These are phyloP conservation scores for Anastatus disparis DNA, from an alignment of 1,140 invertebrate species.

Conservation along the genomic window DNA sequence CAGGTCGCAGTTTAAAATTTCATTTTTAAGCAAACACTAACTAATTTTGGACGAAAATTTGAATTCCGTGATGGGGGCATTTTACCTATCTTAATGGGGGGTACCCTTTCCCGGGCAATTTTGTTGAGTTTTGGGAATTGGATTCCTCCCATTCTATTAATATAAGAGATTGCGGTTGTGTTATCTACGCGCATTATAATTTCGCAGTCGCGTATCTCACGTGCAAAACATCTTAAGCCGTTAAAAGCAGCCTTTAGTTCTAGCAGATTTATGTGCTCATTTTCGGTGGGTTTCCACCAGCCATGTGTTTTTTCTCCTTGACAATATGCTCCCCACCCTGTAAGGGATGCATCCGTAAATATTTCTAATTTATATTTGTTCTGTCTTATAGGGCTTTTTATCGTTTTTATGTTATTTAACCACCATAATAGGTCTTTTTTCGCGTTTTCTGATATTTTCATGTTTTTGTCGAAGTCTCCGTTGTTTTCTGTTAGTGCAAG, in stretches of 20 bases:
- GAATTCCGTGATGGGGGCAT: no score
- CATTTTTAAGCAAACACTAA: no score
- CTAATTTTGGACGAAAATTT: no score
- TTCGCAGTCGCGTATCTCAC: neutral
- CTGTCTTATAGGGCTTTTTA: neutral
- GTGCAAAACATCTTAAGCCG: neutral
- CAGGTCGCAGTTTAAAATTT: no score
- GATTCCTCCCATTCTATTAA: constrained; percentile 2
- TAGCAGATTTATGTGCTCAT: neutral
- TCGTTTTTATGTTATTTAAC: neutral
- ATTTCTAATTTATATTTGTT: constrained; percentile 42
- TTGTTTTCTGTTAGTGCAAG: constrained; percentile 31
- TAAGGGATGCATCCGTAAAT: constrained; percentile 52
- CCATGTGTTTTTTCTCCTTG: neutral
- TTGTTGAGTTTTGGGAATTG: neutral
- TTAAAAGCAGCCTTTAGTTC: neutral
- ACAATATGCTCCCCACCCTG: neutral
- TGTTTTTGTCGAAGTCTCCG: constrained; percentile 17
- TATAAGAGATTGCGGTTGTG: neutral
- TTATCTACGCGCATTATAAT: neutral
- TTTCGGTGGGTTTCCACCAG: neutral
- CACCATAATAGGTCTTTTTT: neutral
- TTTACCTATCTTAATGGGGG: no score
- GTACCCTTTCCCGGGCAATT: neutral
- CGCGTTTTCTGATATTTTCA: neutral